Evolutionary conservation across 64 coral and sea anemone genomes (phyloP).

Genomic region (Anthopleura sola): DNA sequence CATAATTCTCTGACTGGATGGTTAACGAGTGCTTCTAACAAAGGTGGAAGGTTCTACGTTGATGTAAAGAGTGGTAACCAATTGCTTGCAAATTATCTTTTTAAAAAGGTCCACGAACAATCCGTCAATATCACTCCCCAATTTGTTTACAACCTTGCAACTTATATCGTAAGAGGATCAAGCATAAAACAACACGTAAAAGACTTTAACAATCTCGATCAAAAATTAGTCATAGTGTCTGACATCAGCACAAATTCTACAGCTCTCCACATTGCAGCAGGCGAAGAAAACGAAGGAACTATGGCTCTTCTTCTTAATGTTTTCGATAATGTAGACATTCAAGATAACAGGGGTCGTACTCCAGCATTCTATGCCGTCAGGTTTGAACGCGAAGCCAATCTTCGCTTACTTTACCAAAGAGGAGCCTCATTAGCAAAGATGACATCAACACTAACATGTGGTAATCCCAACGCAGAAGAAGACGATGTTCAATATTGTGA

Average conservation of each 20-base stretch:
- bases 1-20: conserved; percentile 74
- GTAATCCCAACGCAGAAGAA: conserved; percentile 1
- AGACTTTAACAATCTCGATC: conserved; percentile 43
- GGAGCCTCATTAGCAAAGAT: conserved; percentile 48
- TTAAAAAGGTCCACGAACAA: conserved; percentile 5
- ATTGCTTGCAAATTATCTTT: conserved; percentile 56
- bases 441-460: conserved; percentile 21
- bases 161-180: conserved; percentile 54
- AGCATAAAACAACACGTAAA: background rate
- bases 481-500: conserved; percentile 48
- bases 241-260: conserved; percentile 39
- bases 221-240: conserved; percentile 17
- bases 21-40: conserved; percentile 70
- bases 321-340: conserved; percentile 49
- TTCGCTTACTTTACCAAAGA: conserved; percentile 32
- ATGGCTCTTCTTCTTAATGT: conserved; percentile 31
- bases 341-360: conserved; percentile 47
- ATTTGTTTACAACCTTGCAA: conserved; percentile 51
- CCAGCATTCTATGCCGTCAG: conserved; percentile 67
- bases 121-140: conserved; percentile 1
- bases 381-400: conserved; percentile 10
- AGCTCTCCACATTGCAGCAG: conserved; percentile 61
- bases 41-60: conserved; percentile 48
- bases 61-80: conserved; percentile 54
- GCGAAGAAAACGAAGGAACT: background rate